These are phyloP conservation scores for Ormia ochracea DNA, from an alignment of 2,888 invertebrate genomes.

Conservation along the genomic window DNA sequence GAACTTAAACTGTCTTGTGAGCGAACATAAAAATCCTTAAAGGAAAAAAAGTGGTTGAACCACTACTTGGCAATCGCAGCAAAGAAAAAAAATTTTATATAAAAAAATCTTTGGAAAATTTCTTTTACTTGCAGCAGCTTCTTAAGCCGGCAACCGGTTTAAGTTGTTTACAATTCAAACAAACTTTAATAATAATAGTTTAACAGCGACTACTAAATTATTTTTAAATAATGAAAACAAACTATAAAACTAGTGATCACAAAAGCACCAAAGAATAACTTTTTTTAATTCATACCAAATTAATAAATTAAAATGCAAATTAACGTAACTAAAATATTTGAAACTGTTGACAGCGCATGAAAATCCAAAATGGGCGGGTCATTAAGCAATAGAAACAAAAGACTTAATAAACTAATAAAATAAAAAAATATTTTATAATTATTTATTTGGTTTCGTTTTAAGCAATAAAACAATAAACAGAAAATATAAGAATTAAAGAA, in stretches of 20 bases:
- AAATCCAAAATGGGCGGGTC: neutral
- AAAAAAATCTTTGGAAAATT: constrained; percentile 34
- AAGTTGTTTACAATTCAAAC: neutral
- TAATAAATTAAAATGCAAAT: too few species aligned
- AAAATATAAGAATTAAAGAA: too few species aligned
- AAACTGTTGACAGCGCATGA: constrained; percentile 15
- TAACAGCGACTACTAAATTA: neutral
- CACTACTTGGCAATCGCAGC: neutral
- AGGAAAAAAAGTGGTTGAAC: constrained; percentile 43
- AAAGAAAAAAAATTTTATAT: constrained; percentile 8
- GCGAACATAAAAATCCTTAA: neutral
- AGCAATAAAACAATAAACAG: too few species aligned
- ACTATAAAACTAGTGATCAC: neutral
- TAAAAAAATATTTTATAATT: too few species aligned
- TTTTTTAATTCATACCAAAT: too few species aligned
- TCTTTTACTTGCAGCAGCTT: constrained; percentile 1
- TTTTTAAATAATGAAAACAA: constrained; percentile 7
- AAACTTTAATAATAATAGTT: neutral
- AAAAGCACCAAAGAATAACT: neutral
- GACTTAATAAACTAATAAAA: neutral
- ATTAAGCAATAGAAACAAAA: neutral
- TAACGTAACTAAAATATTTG: neutral
- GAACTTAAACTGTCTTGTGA: constrained; percentile 10
- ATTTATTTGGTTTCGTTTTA: too few species aligned
- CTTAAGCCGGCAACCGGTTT: constrained; percentile 56